Conservation (phyloP, 2,888 invertebrate species). For the Orchesellides sinensis region DNA sequence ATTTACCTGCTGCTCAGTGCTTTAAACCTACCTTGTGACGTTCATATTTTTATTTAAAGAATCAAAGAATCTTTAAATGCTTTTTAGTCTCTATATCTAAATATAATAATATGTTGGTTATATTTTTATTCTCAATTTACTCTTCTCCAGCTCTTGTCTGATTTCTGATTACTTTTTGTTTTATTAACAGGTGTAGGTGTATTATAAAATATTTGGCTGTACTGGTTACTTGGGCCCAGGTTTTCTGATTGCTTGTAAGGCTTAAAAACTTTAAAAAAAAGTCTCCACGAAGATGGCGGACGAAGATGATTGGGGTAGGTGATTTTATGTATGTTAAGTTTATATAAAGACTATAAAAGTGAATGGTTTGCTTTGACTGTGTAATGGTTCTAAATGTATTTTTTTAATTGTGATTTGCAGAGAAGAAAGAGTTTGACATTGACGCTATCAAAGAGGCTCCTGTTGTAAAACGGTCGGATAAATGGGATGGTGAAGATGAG, state of each 20-base stretch:
- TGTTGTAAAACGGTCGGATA: constrained; percentile 53
- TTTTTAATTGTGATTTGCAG: constrained; percentile 43
- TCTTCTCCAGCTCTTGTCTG: too few species aligned
- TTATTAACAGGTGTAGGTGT: background rate
- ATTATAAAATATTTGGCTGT: background rate
- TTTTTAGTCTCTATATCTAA: too few species aligned
- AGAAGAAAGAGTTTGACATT: constrained; percentile 62
- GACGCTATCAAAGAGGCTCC: constrained; percentile 38
- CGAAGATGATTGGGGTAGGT: constrained; percentile 70
- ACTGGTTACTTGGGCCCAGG: background rate
- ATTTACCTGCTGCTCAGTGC: too few species aligned
- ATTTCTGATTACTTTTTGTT: too few species aligned
- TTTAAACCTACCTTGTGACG: too few species aligned
- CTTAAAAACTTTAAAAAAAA: too few species aligned
- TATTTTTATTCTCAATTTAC: background rate
- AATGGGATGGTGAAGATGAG: constrained; percentile 74
- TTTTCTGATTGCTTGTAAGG: too few species aligned
- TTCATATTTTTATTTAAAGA: too few species aligned
- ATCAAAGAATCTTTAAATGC: too few species aligned
- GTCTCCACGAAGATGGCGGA: constrained; percentile 65
- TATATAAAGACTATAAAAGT: constrained; percentile 8
- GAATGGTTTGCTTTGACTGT: background rate
- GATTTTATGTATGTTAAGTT: constrained; percentile 24
- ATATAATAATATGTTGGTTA: background rate
- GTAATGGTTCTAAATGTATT: constrained; percentile 20